Base-by-base conservation (phyloP, 2,113 vertebrate species). In the Fregata magnificens region DNA sequence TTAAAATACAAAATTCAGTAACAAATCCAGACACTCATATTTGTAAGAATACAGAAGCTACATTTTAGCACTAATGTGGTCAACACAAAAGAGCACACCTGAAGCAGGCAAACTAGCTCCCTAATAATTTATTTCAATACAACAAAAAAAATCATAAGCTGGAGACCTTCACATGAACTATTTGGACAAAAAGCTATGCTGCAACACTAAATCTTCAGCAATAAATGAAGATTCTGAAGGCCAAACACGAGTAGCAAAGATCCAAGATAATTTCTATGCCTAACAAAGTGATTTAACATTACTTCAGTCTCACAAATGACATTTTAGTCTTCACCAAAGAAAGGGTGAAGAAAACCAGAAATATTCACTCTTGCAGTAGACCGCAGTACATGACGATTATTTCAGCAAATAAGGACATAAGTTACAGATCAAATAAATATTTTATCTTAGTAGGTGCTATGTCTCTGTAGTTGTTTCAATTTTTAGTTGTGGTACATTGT, bases 121-220 rank as follows among this genome's bases (percentile, higher is more conserved):
- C 45, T 32, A 58, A 38, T 8, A 77, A 25, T 11, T 53, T 19
- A 65, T 10, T 79, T 73, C 38, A 69, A 50, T n/a, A 65, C 2
- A n/a, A 45, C 1, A 0, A 77, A 86, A 93, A 88, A 16, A 17
- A 73, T 0, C 2, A 0, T 38, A 80, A 69, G 1, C 10, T 62
- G 29, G 9, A 88, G 28, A 53, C 44, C 8, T 85, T 55, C 34
- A 56, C 5, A 8, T 17, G 18, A 86, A 29, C 26, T 62, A 32
- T 42, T 0, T 40, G 26, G 25, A 58, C 36, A 88, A 25, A 94
- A 82, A 80, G 26, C 38, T 70, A 66, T 6, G 19, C n/a, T 59
- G 13, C 7, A 80, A 89, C 16, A 34, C 22, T 36, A 62, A 18
- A 79, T 63, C 69, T 66, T 86, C n/a, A 66, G 16, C 18, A 70